phyloP scores from a whole-genome alignment of 1,140 invertebrate species.

The Drosophila pseudoobscura region DNA sequence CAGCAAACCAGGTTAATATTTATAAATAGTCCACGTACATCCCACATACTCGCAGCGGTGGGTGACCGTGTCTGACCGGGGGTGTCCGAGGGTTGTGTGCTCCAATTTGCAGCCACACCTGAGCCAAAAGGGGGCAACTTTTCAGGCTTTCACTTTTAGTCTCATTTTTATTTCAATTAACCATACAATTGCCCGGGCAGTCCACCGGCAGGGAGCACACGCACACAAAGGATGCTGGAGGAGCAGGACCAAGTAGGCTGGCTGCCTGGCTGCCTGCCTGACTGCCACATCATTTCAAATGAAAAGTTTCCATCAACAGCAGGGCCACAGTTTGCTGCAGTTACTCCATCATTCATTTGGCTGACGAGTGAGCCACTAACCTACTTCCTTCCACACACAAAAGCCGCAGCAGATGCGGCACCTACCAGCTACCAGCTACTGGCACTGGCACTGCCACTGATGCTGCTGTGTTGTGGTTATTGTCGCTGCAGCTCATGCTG shows the following conservation, averaged over 20 bases:
- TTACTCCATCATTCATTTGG: conserved; percentile 76
- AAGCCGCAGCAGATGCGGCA: conserved; percentile 59
- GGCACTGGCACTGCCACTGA: conserved; percentile 18
- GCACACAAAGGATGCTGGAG: neutral
- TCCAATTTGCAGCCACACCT: conserved; percentile 74
- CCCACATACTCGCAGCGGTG: neutral
- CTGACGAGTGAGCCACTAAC: conserved; percentile 80
- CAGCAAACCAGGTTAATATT: conserved; percentile 66
- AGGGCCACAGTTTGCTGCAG: conserved; percentile 55
- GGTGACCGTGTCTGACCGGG: neutral
- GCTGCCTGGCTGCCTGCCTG: neutral
- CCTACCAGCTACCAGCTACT: conserved; percentile 7
- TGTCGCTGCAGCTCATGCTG: conserved; percentile 43
- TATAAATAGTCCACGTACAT: conserved; percentile 35
- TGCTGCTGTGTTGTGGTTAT: conserved; percentile 38
- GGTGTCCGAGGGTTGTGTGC: conserved; percentile 32
- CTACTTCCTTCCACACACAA: conserved; percentile 67
- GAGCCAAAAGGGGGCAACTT: conserved; percentile 35
- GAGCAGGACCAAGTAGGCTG: conserved; percentile 19
- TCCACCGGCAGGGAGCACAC: neutral
- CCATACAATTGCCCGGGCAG: conserved; percentile 64
- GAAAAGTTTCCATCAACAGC: conserved; percentile 47
- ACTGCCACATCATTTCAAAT: conserved; percentile 8
- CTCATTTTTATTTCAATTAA: conserved; percentile 66
- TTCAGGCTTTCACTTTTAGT: conserved; percentile 34